Evolutionary conservation across 2,888 invertebrate species (phyloP).

Genomic region (Mayetiola destructor): DNA sequence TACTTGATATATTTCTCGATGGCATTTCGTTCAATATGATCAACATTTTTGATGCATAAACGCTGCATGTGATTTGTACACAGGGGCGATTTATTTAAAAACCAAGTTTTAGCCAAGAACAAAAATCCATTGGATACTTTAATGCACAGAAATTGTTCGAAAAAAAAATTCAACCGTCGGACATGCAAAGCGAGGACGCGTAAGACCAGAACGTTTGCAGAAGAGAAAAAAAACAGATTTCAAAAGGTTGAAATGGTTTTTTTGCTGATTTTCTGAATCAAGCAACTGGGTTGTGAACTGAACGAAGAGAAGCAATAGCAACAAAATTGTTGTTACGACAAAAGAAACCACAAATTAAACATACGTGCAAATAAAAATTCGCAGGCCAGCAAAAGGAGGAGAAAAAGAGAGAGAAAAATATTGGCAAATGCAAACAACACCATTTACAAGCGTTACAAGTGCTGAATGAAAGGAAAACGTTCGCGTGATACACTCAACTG

Average conservation of each 20-base stretch:
- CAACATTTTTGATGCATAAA: too few relatives aligned
- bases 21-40: constrained; percentile 3
- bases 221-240: too few relatives aligned
- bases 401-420: constrained; percentile 1
- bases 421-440: not conserved
- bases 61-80: not conserved
- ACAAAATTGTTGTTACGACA: constrained; percentile 4
- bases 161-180: not conserved
- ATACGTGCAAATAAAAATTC: constrained; percentile 13
- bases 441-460: not conserved
- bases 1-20: not conserved
- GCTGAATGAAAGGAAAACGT: constrained; percentile 10
- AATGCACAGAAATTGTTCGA: constrained; percentile 2
- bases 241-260: constrained; percentile 1
- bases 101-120: not conserved
- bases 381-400: too few relatives aligned
- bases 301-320: not conserved
- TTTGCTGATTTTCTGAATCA: too few relatives aligned
- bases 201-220: constrained; percentile 9
- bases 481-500: constrained; percentile 12
- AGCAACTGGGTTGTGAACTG: too few relatives aligned
- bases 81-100: not conserved
- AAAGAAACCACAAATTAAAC: constrained; percentile 12
- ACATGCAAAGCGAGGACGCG: constrained; percentile 1
- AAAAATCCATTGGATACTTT: not conserved